Evolutionary conservation across 2,888 invertebrate species (phyloP), one percentile per base, ranked within the genome.

Genomic region (Heliconius hortense): DNA sequence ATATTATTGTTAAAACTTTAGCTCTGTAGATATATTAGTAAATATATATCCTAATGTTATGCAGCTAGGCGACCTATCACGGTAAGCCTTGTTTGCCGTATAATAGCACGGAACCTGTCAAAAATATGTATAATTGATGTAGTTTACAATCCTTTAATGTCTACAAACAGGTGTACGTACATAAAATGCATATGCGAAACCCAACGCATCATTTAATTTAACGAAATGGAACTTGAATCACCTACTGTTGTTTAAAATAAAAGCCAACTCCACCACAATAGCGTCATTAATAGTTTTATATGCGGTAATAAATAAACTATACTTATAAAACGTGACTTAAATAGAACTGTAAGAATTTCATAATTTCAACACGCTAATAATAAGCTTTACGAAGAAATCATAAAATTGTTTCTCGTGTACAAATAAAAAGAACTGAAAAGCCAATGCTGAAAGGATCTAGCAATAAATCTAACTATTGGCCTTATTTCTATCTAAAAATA

Each of bases 361-460:
- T 66, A 66, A 66, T 66, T 24, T 15, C 66, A 39, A 35, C 35
- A 21, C 39, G 60, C 26, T 4, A 24, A 60, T 60, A 26, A 60
- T 5, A 26, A 24, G 39, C 15, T 66, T 43, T 66, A 26, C 66
- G 24, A 15, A 8, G 24, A 66, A 66, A 66, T 39, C 24, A 39
- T 66, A 26, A 66, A n/a, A 66, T 66, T 26, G 26, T 66, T 66
- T 39, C n/a, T 39, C 8, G 24, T 66, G 11, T 39, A 66, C 7
- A 43, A 24, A 66, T 39, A 39, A 64, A 64, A 64, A 66, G 39
- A 66, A 66, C 24, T 39, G 39, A 66, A 64, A 35, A 35, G 64
- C 64, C 31, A 31, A 35, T n/a, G 64, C 35, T 66, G 66, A 66
- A 66, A 66, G 66, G 24, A 66, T 43, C 5, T 39, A 24, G 66